Base-by-base conservation (phyloP, 2,797 vertebrate genomes). In the Sebastes iracundus region DNA sequence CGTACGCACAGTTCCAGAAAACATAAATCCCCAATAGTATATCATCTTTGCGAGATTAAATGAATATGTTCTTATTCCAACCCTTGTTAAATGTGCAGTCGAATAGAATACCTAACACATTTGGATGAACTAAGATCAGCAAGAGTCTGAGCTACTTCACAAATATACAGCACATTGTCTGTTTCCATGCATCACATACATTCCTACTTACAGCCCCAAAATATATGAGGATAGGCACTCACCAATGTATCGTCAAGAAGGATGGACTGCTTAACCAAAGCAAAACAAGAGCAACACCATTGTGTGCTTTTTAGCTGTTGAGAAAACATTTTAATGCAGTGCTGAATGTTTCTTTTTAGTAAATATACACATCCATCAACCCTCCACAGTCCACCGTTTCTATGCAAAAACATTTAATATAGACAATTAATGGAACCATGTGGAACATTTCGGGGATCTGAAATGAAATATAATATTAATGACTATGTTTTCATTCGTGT, bases 1-100 rank as follows among this genome's bases (percentile, higher is more conserved):
- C 25, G 46, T 67, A 33, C 35, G 53, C 30, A 22, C n/a, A 14
- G 35, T 60, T 70, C 64, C 72, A 84, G 82, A 73, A 81, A 71
- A 73, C 22, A 67, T 38, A 9, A 75, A 72, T 72, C 23, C 28
- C 32, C 18, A 32, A 32, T 18, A 60, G 23, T 33, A 68, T 62
- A 72, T 78, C 22, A 30, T 70, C 7, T 77, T 63, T 65, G 52
- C 32, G 56, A 20, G 13, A 66, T 61, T n/a, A 32, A 65, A 68
- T 16, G 60, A 60, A 49, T 53, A 61, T 59, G 12, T 68, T 4
- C 28, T 63, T 22, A 66, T 64, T 56, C 25, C 25, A 80, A 30
- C 22, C 7, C 33, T 30, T 67, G n/a, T 59, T 33, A 23, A 62
- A 75, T 27, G 33, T 16, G 13, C 52, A 65, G 65, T 65, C 18